These are phyloP conservation scores for Agapostemon virescens DNA, from an alignment of 2,888 invertebrate genomes.

Conservation along the genomic window DNA sequence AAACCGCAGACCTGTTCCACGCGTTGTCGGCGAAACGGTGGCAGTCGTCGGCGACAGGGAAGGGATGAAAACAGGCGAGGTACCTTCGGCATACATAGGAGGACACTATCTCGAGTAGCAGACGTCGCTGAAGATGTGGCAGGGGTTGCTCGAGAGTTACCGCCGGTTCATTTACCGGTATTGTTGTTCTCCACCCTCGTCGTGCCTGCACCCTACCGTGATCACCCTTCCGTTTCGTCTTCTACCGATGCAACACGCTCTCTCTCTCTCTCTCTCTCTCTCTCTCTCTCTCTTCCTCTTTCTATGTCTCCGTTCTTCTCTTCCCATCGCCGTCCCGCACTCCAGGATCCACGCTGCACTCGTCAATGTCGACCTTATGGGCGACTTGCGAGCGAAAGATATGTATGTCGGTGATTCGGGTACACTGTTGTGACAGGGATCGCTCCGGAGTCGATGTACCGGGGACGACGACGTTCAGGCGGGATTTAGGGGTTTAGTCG, in stretches of 20 bases:
- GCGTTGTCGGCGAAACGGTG: conserved; percentile 25
- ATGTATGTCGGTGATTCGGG: conserved; percentile 35
- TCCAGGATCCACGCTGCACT: conserved; percentile 15
- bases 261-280: conserved; percentile 6
- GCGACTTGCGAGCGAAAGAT: conserved; percentile 14
- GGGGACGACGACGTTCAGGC: background rate
- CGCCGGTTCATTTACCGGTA: conserved; percentile 77
- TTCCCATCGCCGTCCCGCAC: conserved; percentile 13
- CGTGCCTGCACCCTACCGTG: conserved; percentile 32
- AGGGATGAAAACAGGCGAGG: conserved; percentile 56
- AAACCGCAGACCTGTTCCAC: conserved; percentile 60
- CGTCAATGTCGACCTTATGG: conserved; percentile 11
- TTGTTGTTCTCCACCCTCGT: conserved; percentile 70
- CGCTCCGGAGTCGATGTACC: conserved; percentile 24
- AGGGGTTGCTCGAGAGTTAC: conserved; percentile 68
- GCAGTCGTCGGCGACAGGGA: background rate
- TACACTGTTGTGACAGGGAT: conserved; percentile 38
- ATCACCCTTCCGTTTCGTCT: conserved; percentile 13
- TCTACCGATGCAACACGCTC: conserved; percentile 7
- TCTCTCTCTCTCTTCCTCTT: background rate
- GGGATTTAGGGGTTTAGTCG: conserved; percentile 33
- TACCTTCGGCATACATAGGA: conserved; percentile 52
- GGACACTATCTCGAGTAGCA: conserved; percentile 68
- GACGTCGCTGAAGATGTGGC: conserved; percentile 70
- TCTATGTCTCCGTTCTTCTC: background rate